Evolutionary conservation across 2,113 vertebrate species (phyloP), one percentile per base, ranked within the genome.

Genomic region (Sceloporus undulatus): DNA sequence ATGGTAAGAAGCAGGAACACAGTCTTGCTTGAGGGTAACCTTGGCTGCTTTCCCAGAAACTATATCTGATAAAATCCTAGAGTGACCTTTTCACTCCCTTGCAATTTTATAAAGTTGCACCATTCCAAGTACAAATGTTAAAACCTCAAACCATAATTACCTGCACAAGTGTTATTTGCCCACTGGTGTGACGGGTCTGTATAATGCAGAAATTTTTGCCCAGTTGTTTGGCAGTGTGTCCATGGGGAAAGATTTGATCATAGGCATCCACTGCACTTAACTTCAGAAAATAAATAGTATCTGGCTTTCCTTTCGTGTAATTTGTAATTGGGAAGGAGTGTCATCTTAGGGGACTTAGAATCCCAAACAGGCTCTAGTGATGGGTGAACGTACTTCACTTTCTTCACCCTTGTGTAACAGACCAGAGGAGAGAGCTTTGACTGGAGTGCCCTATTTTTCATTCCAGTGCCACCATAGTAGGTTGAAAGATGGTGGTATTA

Each of bases 1-100:
- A 82, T 92, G 13, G 18, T 90, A 84, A 29, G 71, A 70, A 82
- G 88, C 40, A 25, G 13, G 80, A 29, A 54, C 40, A 9, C 56
- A 2, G 54, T 3, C 80, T 5, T 89, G 52, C 23, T 90, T 16
- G 84, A 13, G 59, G 79, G 59, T 79, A 29, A 18, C 68, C 80
- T 2, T 90, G 16, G 87, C 86, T 88, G 87, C 21, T 65, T 71
- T 79, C 16, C 70, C 27, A 88, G 34, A 80, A 89, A 74, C 9
- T 85, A 6, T 70, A 78, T 88, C 91, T 85, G 62, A 68, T 56
- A 75, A 23, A 87, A 80, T 82, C 2, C 2, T 62, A 14, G 25
- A 86, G 84, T n/a, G 70, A 34, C 85, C 40, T 66, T 90, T 70
- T 82, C 1, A 2, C 77, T 66, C 71, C 2, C 2, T 87, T 91